Conservation (phyloP, 2,888 invertebrate genomes). For the Diadegma fenestrale region DNA sequence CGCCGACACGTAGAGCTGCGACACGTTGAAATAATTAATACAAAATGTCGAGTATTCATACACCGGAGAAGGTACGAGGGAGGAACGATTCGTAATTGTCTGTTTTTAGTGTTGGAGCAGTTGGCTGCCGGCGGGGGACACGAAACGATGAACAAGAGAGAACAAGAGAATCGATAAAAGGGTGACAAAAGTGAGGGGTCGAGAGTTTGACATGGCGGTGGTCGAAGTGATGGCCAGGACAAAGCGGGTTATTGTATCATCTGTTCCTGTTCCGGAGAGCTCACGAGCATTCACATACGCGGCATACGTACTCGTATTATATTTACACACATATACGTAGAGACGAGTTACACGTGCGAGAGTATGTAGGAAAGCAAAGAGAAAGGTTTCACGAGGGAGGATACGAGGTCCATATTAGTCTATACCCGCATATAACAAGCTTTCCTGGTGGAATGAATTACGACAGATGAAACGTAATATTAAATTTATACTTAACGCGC, state of each 20-base stretch:
- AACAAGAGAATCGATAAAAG: slow-evolving; percentile 69
- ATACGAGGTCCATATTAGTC: slow-evolving; percentile 34
- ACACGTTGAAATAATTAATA: slow-evolving; percentile 66
- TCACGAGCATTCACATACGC: slow-evolving; percentile 41
- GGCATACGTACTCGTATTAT: slow-evolving; percentile 14
- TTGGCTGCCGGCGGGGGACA: slow-evolving; percentile 51
- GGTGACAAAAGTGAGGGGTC: slow-evolving; percentile 68
- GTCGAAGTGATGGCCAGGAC: slow-evolving; percentile 69
- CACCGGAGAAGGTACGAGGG: slow-evolving; percentile 29
- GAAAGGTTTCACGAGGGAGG: slow-evolving; percentile 50
- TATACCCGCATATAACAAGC: slow-evolving; percentile 49
- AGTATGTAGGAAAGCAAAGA: slow-evolving; percentile 21
- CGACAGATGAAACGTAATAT: slow-evolving; percentile 28
- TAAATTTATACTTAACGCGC: slow-evolving; percentile 24
- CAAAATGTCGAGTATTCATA: slow-evolving; percentile 59
- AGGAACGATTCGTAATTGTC: slow-evolving; percentile 58
- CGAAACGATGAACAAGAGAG: slow-evolving; percentile 44
- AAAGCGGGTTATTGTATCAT: slow-evolving; percentile 70
- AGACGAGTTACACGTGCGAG: not conserved
- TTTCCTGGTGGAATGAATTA: slow-evolving; percentile 42
- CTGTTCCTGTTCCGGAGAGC: slow-evolving; percentile 70
- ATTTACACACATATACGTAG: not conserved
- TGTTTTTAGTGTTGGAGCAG: slow-evolving; percentile 60
- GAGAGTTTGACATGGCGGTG: slow-evolving; percentile 70
- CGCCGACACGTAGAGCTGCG: slow-evolving; percentile 38